Base-by-base conservation (phyloP, 2,797 vertebrate genomes). In the Coregonus ussuriensis region DNA sequence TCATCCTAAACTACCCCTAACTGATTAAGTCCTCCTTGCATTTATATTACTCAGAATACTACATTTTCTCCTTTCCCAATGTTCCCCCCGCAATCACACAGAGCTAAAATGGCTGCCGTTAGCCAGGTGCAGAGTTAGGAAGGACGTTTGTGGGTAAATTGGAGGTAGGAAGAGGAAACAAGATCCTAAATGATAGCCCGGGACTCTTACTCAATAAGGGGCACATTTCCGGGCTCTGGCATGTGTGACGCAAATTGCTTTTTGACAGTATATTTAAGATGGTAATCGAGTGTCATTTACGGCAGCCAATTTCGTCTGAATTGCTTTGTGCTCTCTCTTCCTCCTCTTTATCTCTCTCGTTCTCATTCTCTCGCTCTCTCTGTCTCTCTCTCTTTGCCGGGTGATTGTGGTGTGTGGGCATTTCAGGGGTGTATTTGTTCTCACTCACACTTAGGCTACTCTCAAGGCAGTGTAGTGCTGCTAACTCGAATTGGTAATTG, bases 241-340 rank as follows among this genome's bases (percentile, higher is more conserved):
- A 83, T 84, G 82, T 82, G 82, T 51, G 56, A 69, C 79, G 82
- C 89, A 90, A 92, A 93, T 93, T 89, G 91, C 89, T 93, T 92
- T 92, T 82, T 92, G 92, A 93, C 91, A 91, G 86, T 90, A 88
- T 91, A 89, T 93, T 93, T 93, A 93, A 91, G 91, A 91, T 90
- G 89, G 88, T 92, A 93, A 94, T 91, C 82, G 85, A 84, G 87
- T 92, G 88, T 91, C 91, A 92, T 93, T 93, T 93, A 89, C 86
- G 76, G 71, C 80, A 85, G 88, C 87, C 90, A 89, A 80, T 93
- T 91, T 74, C 18, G 77, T 88, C 84, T 82, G 75, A 85, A 93
- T 91, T 88, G 86, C 85, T 85, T 80, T 73, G 82, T 80, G 71
- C 80, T 78, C 77, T 21, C 78, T 75, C 37, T 74, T 66, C 59